These are phyloP conservation scores for Hypselothyrea guttata DNA, from an alignment of 2,888 invertebrate species.

Conservation along the genomic window DNA sequence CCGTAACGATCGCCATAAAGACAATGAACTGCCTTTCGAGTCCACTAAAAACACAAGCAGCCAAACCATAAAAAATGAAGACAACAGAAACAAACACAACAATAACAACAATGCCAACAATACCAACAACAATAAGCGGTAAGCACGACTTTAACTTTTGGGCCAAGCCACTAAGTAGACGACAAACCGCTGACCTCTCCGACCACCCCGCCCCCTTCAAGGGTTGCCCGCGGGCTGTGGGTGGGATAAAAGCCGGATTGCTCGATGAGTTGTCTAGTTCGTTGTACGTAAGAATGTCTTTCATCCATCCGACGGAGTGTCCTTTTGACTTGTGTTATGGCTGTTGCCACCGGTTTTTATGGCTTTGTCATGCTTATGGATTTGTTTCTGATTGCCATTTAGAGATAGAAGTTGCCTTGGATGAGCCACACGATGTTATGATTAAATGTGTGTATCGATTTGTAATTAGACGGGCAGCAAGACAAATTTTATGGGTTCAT, in stretches of 20 bases:
- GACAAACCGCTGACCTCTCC: constrained; percentile 38
- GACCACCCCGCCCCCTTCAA: constrained; percentile 16
- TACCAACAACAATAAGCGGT: constrained; percentile 8
- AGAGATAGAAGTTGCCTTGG: constrained; percentile 48
- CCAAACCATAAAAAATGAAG: constrained; percentile 11
- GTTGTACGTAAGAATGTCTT: constrained; percentile 46
- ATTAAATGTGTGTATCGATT: constrained; percentile 68
- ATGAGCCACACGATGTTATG: constrained; percentile 33
- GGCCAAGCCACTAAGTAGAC: constrained; percentile 48
- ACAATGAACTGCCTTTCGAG: constrained; percentile 60
- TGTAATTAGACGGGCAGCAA: constrained; percentile 46
- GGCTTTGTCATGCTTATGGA: constrained; percentile 72
- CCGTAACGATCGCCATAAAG: constrained; percentile 62
- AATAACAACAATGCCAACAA: constrained; percentile 25
- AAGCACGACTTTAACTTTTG: constrained; percentile 34
- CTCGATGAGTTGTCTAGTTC: constrained; percentile 41
- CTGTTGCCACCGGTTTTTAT: constrained; percentile 55
- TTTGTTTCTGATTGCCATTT: constrained; percentile 68
- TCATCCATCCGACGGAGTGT: constrained; percentile 12
- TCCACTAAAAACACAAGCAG: constrained; percentile 17
- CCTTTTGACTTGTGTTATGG: constrained; percentile 25
- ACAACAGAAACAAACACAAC: constrained; percentile 12
- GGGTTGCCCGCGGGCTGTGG: constrained; percentile 20
- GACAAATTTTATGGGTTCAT: constrained; percentile 39
- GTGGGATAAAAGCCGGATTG: constrained; percentile 21